Evolutionary conservation across 30 jellyfish, hydroid and myxozoan species (phyloP), one percentile per base, ranked within the genome.

Genomic region (Hydra vulgaris): DNA sequence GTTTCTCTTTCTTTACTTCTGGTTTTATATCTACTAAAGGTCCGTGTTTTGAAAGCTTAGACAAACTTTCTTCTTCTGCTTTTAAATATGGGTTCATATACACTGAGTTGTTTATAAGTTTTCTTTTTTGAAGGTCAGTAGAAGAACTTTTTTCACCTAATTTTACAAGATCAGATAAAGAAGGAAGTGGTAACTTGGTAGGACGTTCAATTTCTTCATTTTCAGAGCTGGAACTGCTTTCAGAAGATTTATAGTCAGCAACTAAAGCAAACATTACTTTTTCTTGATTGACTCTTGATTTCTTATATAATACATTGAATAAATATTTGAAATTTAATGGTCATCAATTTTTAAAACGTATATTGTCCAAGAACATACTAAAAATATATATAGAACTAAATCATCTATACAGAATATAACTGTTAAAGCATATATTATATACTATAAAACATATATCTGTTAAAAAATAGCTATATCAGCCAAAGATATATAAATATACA

Each of bases 241-340:
- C 82, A 18, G 84, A 78, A 7, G 85, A 78, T 25, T 78, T 66
- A 61, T 78, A 78, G 23, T 54, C 85, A 78, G 54, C 85, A 54
- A 78, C 85, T 17, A 78, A 75, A 8, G 85, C 52, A 20, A 15
- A 68, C 75, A 68, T 68, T 40, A 3, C 61, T 40, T 40, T 40
- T 40, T 5, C 61, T 40, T 40, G 61, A 5, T 40, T 40, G n/a
- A n/a, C n/a, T n/a, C n/a, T n/a, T n/a, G n/a, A n/a, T n/a, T n/a
- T n/a, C n/a, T n/a, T n/a, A n/a, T n/a, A n/a, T n/a, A n/a, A n/a
- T n/a, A n/a, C n/a, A n/a, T n/a, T n/a, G n/a, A n/a, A n/a, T n/a
- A n/a, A n/a, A n/a, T n/a, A n/a, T n/a, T n/a, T n/a, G n/a, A n/a
- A n/a, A n/a, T n/a, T n/a, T n/a, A n/a, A n/a, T n/a, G n/a, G n/a